Base-by-base conservation (phyloP, 1,140 invertebrate species). In the Caenorhabditis briggsae region DNA sequence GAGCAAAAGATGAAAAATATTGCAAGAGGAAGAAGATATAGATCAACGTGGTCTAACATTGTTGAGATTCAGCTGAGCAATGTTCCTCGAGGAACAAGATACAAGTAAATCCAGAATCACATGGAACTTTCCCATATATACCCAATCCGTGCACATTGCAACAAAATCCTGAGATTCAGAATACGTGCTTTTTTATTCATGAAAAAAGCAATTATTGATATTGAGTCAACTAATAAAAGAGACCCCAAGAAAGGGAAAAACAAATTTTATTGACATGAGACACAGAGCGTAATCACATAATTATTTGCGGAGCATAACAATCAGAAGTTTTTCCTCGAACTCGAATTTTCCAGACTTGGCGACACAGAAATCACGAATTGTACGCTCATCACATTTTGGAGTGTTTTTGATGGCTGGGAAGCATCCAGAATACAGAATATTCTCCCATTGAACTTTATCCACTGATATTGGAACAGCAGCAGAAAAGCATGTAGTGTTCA, bases 391-490 rank as follows among this genome's bases (percentile, higher is more conserved):
- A 61, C 82, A 84, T 58, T 82, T 84, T 16, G 55, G 58, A 50
- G 78, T 74, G 50, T 87, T 84, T 23, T 48, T 53, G 18, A 87
- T 64, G 2, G 82, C 82, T 48, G 86, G 86, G 61, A 84, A 84
- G 25, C 82, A 87, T 18, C 86, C 86, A n/a, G 41, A 78, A 59
- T 53, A 55, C 56, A 82, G 20, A 56, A 82, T 58, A 41, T 82
- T 33, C 25, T 58, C 25, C 56, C 56, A 59, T 82, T 56, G 56
- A 61, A 84, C 65, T 61, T 64, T 84, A 58, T 87, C 86, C 9
- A 87, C 83, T 12, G 65, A 78, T 5, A 87, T 64, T 16, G 86
- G 86, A 59, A 87, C 86, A n/a, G 86, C 86, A 11, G 86, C 86
- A 7, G 86, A 87, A 83, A 87, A 87, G 46, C 61, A 84, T 3